These are phyloP conservation scores for Acanthaster planci DNA, from an alignment of 35 echinoderm and acorn worm genomes.

Conservation along the genomic window DNA sequence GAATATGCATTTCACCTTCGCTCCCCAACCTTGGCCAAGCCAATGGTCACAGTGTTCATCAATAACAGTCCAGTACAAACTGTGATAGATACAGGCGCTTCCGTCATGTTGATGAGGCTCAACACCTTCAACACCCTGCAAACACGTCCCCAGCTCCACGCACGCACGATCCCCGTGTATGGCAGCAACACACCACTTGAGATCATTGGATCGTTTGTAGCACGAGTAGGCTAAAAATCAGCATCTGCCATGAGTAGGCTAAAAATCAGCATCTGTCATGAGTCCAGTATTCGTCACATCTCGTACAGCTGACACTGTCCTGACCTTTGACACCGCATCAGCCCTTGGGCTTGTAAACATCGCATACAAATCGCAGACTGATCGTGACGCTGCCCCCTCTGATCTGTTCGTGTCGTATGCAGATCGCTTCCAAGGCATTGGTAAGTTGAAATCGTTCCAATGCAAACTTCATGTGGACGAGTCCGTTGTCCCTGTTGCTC, in stretches of 20 bases:
- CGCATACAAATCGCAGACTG: not conserved
- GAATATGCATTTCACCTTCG: not conserved
- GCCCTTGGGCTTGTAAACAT: not conserved
- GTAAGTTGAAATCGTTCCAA: not conserved
- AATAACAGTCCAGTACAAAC: not conserved
- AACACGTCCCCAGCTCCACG: not conserved
- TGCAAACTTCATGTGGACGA: not conserved
- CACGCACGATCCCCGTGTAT: not conserved
- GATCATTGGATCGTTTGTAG: not conserved
- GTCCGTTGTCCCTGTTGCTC: constrained; percentile 29
- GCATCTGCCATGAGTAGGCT: no score
- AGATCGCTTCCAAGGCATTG: not conserved
- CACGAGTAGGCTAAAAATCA: no score
- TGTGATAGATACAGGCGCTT: not conserved
- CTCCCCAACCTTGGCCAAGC: not conserved
- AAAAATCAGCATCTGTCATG: not conserved
- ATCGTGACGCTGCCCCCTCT: not conserved
- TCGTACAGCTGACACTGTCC: not conserved
- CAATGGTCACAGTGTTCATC: not conserved
- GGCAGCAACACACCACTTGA: not conserved
- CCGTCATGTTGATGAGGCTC: not conserved
- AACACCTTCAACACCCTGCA: not conserved
- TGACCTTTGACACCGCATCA: not conserved
- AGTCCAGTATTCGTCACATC: not conserved
- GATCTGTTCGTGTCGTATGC: not conserved